These are phyloP conservation scores for Hyposoter didymator DNA, from an alignment of 2,888 invertebrate species.

Conservation along the genomic window DNA sequence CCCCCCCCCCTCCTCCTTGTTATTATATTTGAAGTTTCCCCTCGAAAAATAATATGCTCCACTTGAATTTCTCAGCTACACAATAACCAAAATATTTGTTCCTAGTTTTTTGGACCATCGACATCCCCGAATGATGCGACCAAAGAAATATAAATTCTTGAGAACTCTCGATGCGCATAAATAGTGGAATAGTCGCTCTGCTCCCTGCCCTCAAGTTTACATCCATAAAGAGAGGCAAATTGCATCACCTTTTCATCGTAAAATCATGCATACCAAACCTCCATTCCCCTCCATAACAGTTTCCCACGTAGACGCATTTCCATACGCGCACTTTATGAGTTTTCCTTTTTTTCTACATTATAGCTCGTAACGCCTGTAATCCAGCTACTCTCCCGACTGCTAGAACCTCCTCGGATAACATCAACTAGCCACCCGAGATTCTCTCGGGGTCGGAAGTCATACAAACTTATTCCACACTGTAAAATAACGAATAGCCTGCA, in stretches of 20 bases:
- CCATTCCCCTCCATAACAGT: slow-evolving; percentile 18
- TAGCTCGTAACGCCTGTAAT: slow-evolving; percentile 50
- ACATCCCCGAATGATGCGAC: slow-evolving; percentile 1
- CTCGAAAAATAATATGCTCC: slow-evolving; percentile 2
- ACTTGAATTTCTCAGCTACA: slow-evolving; percentile 36
- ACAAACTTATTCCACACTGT: slow-evolving; percentile 13
- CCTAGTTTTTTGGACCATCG: slow-evolving; percentile 1
- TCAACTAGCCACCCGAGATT: slow-evolving; percentile 29
- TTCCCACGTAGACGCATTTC: neutral
- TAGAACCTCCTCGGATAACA: slow-evolving; percentile 26
- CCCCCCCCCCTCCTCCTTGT: slow-evolving; percentile 22
- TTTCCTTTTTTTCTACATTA: slow-evolving; percentile 34
- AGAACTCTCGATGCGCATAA: slow-evolving; percentile 47
- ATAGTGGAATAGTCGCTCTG: slow-evolving; percentile 27
- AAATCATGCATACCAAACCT: slow-evolving; percentile 51
- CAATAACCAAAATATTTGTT: slow-evolving; percentile 28
- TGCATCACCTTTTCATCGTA: slow-evolving; percentile 54
- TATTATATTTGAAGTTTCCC: slow-evolving; percentile 3
- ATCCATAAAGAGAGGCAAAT: slow-evolving; percentile 56
- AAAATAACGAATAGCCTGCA: slow-evolving; percentile 11
- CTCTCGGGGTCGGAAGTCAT: slow-evolving; percentile 38
- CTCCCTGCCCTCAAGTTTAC: slow-evolving; percentile 22
- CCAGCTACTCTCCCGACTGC: slow-evolving; percentile 45
- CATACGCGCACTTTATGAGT: slow-evolving; percentile 44
- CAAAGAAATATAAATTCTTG: slow-evolving; percentile 22